Percentiles rank a stretch among this genome's conserved stretches.
These are phyloP conservation scores for Sinocyclocheilus anshuiensis DNA, from an alignment of 2,113 vertebrate species.

Conservation along the genomic window DNA sequence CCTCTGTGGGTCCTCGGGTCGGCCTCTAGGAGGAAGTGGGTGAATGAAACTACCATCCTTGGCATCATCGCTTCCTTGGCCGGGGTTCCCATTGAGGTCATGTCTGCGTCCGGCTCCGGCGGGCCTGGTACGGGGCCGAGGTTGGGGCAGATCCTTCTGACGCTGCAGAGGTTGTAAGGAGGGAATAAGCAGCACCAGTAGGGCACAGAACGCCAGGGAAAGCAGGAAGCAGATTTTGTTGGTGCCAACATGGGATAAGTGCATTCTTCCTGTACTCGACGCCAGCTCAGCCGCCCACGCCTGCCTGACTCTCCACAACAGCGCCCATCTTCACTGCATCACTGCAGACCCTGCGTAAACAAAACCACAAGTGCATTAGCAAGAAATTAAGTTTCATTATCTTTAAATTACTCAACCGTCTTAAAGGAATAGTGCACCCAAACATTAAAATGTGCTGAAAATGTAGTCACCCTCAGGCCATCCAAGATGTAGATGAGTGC, in stretches of 20 bases:
- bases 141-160: slow-evolving; percentile 54
- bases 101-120: slow-evolving; percentile 6
- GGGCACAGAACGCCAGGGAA: slow-evolving; percentile 77
- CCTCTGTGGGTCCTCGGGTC: too few relatives aligned
- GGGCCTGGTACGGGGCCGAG: slow-evolving; percentile 27
- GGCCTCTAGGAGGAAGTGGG: too few relatives aligned
- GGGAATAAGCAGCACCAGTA: slow-evolving; percentile 82
- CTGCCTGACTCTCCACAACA: slow-evolving; percentile 55
- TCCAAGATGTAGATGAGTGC: too few relatives aligned
- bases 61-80: too few relatives aligned
- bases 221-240: slow-evolving; percentile 86
- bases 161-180: slow-evolving; percentile 67
- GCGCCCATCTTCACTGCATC: slow-evolving; percentile 67
- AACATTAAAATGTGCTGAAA: too few relatives aligned
- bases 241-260: slow-evolving; percentile 74
- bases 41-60: too few relatives aligned
- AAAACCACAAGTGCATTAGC: too few relatives aligned
- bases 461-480: too few relatives aligned
- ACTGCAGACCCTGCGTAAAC: slow-evolving; percentile 48
- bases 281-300: slow-evolving; percentile 75
- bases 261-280: slow-evolving; percentile 74
- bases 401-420: too few relatives aligned
- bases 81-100: too few relatives aligned
- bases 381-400: too few relatives aligned
- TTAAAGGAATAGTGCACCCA: too few relatives aligned